These are phyloP conservation scores for Sander vitreus DNA, from an alignment of 2,113 vertebrate genomes.

Conservation along the genomic window DNA sequence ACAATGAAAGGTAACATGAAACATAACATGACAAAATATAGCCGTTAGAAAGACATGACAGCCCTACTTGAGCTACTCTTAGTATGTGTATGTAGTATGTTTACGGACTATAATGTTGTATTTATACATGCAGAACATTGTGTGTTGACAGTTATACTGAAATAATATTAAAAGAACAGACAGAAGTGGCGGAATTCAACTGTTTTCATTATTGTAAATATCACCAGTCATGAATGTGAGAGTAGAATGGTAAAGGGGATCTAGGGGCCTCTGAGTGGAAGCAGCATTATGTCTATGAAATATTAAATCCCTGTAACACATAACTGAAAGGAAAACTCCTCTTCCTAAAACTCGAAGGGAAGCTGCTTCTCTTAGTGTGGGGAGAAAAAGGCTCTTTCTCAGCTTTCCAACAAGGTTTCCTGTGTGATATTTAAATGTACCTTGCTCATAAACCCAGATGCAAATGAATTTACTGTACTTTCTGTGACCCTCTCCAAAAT, in stretches of 20 bases:
- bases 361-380: neutral
- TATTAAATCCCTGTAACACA: neutral
- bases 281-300: neutral
- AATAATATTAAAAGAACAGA: neutral
- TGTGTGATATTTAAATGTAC: conserved; percentile 33
- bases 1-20: neutral
- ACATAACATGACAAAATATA: neutral
- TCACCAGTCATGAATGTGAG: neutral
- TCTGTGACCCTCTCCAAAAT: conserved; percentile 16
- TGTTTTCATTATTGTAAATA: neutral
- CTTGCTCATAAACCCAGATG: conserved; percentile 31
- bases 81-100: neutral
- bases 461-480: conserved; percentile 31
- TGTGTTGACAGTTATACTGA: neutral
- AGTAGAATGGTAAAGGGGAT: neutral
- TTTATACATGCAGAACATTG: neutral
- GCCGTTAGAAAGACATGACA: neutral
- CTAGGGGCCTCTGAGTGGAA: neutral
- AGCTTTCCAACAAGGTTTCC: conserved; percentile 40
- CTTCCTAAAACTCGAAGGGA: neutral
- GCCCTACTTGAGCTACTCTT: neutral
- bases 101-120: neutral
- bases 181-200: neutral
- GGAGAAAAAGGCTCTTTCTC: neutral
- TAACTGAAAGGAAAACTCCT: conserved; percentile 20